phyloP scores from a whole-genome alignment of 1,140 invertebrate species.

The Geopemphigus sp. region DNA sequence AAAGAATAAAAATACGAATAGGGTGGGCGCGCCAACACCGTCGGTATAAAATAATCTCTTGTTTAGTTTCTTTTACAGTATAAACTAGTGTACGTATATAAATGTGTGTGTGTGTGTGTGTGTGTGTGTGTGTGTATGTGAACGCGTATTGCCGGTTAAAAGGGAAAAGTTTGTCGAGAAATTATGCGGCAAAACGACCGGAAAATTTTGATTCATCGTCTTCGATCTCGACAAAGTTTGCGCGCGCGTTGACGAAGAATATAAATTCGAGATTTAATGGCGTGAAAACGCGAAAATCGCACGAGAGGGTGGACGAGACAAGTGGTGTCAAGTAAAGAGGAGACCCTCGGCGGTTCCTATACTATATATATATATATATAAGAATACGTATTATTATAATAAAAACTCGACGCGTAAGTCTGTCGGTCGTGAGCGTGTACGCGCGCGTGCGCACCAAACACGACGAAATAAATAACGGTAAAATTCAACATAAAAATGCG shows the following conservation, averaged over 20 bases:
- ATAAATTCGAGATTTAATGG: slow-evolving; percentile 47
- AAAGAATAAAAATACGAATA: not conserved
- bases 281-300: slow-evolving; percentile 4
- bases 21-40: not conserved
- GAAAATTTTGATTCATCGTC: slow-evolving; percentile 47
- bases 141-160: not conserved
- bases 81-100: not conserved
- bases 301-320: not conserved
- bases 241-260: slow-evolving; percentile 14
- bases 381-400: not conserved
- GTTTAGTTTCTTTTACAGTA: not conserved
- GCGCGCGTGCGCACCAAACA: not conserved
- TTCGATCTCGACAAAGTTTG: slow-evolving; percentile 25
- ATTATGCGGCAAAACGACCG: slow-evolving; percentile 41
- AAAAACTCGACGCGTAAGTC: not conserved
- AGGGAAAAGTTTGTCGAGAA: slow-evolving; percentile 34
- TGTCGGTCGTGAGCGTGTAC: too few species aligned
- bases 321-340: not conserved
- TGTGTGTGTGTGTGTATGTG: too few species aligned
- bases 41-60: slow-evolving; percentile 11
- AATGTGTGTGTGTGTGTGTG: not conserved
- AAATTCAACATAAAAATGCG: not conserved
- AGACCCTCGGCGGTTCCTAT: not conserved
- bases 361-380: not conserved
- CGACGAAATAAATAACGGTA: not conserved